phyloP scores from a whole-genome alignment of 2,888 invertebrate species.

The Biston betularia region DNA sequence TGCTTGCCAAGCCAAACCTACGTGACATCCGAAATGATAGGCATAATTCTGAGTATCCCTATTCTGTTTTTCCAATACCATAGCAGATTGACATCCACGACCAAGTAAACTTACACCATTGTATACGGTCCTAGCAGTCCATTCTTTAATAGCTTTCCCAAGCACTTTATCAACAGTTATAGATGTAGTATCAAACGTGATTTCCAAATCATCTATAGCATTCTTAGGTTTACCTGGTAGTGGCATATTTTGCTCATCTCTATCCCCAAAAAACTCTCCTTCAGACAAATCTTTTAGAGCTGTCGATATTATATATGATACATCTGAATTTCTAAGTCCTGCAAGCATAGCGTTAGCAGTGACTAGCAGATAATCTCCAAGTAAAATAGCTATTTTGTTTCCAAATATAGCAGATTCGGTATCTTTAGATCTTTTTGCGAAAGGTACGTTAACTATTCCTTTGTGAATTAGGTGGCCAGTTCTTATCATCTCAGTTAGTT shows the following conservation, averaged over 20 bases:
- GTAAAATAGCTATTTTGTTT: constrained; percentile 94
- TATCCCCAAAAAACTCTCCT: constrained; percentile 92
- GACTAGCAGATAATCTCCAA: constrained; percentile 94
- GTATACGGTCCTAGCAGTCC: constrained; percentile 90
- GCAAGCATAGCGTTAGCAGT: constrained; percentile 94
- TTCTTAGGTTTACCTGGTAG: constrained; percentile 88
- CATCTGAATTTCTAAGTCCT: constrained; percentile 89
- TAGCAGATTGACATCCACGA: constrained; percentile 92
- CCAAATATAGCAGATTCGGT: constrained; percentile 93
- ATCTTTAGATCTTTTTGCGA: constrained; percentile 84
- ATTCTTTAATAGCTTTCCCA: constrained; percentile 89
- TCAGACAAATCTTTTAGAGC: constrained; percentile 93
- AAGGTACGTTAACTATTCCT: constrained; percentile 83
- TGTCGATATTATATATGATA: constrained; percentile 93
- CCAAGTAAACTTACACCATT: constrained; percentile 89
- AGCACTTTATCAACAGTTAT: constrained; percentile 73
- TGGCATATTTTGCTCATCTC: constrained; percentile 92
- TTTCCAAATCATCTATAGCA: constrained; percentile 64
- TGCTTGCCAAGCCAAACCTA: constrained; percentile 94
- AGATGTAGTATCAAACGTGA: constrained; percentile 72
- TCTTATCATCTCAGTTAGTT: constrained; percentile 95
- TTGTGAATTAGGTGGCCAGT: constrained; percentile 94
- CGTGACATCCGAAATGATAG: constrained; percentile 92
- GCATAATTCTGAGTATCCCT: constrained; percentile 89
- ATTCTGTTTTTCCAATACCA: constrained; percentile 91